Percentiles rank a stretch among this genome's conserved stretches.
Conservation (phyloP, 2,888 invertebrate genomes). For the Tyria jacobaeae region DNA sequence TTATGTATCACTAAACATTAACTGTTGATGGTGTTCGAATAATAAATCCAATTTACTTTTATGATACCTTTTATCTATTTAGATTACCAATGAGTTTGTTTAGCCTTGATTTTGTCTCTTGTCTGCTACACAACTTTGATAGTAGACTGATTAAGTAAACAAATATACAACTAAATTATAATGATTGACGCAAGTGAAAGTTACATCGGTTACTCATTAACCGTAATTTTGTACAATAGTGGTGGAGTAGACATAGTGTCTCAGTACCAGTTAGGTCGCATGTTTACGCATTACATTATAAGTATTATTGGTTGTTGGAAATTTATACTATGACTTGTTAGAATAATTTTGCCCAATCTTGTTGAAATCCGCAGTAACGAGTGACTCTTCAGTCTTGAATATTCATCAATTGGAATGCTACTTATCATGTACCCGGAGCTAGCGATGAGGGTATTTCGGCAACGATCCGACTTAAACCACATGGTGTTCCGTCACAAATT, state of each 20-base stretch:
- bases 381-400: too few species aligned
- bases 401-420: too few species aligned
- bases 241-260: background rate
- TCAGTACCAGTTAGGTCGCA: background rate
- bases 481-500: too few species aligned
- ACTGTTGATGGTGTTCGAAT: too few species aligned
- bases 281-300: too few species aligned
- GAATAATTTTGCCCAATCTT: background rate
- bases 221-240: background rate
- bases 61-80: conserved; percentile 2
- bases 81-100: background rate
- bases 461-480: too few species aligned
- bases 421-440: too few species aligned
- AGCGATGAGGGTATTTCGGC: too few species aligned
- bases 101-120: background rate
- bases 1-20: too few species aligned
- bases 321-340: background rate
- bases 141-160: background rate
- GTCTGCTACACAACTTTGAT: background rate
- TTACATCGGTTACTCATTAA: background rate
- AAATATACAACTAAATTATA: background rate
- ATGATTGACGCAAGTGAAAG: background rate
- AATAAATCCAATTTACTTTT: conserved; percentile 1
- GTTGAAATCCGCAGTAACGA: too few species aligned
- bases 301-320: background rate